A percentile compares a stretch with the other conserved stretches of the same genome.
These are phyloP conservation scores for Glomeris maerens DNA, from an alignment of 1,140 invertebrate genomes.

Conservation along the genomic window DNA sequence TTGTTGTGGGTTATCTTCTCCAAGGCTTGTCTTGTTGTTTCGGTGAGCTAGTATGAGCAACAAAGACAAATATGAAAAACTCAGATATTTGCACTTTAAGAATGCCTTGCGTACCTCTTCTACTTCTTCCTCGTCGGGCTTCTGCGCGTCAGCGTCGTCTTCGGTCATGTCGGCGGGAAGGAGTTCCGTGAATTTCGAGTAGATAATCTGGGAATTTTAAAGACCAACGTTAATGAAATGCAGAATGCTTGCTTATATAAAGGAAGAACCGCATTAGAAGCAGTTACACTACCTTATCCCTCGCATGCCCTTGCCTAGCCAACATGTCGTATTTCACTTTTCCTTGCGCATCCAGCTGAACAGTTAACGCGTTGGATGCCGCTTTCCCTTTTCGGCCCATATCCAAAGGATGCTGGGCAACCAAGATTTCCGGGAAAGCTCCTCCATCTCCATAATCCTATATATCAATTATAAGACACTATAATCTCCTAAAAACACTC, in stretches of 20 bases:
- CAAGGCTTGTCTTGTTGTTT: constrained; percentile 63
- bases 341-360: constrained; percentile 82
- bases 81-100: no score
- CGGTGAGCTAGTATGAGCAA: constrained; percentile 40
- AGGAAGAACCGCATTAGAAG: background rate
- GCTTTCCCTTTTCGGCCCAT: constrained; percentile 49
- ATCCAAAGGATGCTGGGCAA: constrained; percentile 89
- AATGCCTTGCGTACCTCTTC: constrained; percentile 44
- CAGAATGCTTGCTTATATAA: background rate
- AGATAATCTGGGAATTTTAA: constrained; percentile 56
- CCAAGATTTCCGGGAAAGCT: constrained; percentile 93
- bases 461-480: constrained; percentile 12
- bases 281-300: constrained; percentile 61
- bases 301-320: constrained; percentile 83
- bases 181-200: constrained; percentile 86
- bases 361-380: constrained; percentile 73
- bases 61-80: no score
- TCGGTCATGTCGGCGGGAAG: constrained; percentile 86
- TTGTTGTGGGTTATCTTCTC: constrained; percentile 79
- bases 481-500: constrained; percentile 19
- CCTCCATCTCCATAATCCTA: constrained; percentile 87
- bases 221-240: constrained; percentile 4
- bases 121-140: constrained; percentile 70
- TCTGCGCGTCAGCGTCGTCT: constrained; percentile 73
- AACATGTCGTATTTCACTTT: constrained; percentile 96